Evolutionary conservation across 2,888 invertebrate species (phyloP).

Genomic region (Gryllus longicercus): DNA sequence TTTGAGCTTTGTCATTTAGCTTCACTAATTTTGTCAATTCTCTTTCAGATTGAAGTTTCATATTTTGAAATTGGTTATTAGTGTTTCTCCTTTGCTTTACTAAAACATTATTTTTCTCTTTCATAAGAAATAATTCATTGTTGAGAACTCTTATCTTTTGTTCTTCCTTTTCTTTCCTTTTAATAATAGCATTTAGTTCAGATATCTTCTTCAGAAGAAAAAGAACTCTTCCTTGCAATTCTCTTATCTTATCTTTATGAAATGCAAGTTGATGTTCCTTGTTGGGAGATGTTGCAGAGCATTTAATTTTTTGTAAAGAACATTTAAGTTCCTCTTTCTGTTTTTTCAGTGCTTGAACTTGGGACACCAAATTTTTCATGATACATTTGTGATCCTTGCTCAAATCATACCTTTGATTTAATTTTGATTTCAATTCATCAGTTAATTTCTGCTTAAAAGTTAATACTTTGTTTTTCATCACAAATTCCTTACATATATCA

Average conservation of each 20-base stretch:
- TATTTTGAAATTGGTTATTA: conserved; percentile 75
- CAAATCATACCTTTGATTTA: conserved; percentile 49
- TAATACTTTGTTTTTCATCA: conserved; percentile 51
- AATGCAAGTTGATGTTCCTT: conserved; percentile 56
- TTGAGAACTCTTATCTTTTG: conserved; percentile 70
- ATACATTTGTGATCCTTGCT: conserved; percentile 55
- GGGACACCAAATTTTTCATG: conserved; percentile 63
- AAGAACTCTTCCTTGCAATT: conserved; percentile 69
- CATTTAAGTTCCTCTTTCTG: conserved; percentile 71
- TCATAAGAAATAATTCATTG: conserved; percentile 70
- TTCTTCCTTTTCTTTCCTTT: conserved; percentile 77
- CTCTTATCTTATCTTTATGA: conserved; percentile 70
- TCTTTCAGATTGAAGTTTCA: conserved; percentile 75
- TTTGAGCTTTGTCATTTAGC: conserved; percentile 78
- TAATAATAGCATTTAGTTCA: conserved; percentile 62
- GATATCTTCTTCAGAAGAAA: conserved; percentile 68
- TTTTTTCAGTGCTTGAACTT: conserved; percentile 65
- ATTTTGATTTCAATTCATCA: conserved; percentile 60
- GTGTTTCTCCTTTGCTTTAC: conserved; percentile 81
- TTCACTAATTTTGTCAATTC: conserved; percentile 73
- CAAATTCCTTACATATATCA: conserved; percentile 48
- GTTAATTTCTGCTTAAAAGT: conserved; percentile 64
- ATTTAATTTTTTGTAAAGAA: conserved; percentile 57
- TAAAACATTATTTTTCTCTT: conserved; percentile 75
- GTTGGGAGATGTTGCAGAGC: no score